Conservation (phyloP, 2,888 invertebrate genomes). For the Hipparchia semele region DNA sequence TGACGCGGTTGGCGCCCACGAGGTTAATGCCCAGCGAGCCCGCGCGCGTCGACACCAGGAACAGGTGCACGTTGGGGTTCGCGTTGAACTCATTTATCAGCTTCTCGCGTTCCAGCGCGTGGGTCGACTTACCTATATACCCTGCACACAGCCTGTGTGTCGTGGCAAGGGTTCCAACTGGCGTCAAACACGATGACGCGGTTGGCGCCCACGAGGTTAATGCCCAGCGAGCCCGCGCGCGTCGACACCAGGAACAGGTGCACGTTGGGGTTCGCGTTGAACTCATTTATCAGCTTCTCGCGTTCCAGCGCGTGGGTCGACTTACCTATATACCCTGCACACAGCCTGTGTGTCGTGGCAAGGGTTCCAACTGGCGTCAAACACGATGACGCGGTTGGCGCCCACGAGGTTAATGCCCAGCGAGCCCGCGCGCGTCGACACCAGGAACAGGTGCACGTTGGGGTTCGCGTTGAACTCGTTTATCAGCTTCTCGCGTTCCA, state of each 20-base stretch:
- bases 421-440: slow-evolving; percentile 98
- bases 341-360: slow-evolving; percentile 99
- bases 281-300: slow-evolving; percentile 97
- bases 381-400: slow-evolving; percentile 98
- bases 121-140: slow-evolving; percentile 93
- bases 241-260: slow-evolving; percentile 98
- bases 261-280: slow-evolving; percentile 94
- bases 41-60: slow-evolving; percentile 97
- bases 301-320: slow-evolving; percentile 96
- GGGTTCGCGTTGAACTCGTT: slow-evolving; percentile 97
- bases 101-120: slow-evolving; percentile 96
- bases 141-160: slow-evolving; percentile 98
- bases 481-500: slow-evolving; percentile 97
- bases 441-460: slow-evolving; percentile 94
- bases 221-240: slow-evolving; percentile 97
- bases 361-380: slow-evolving; percentile 99
- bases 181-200: slow-evolving; percentile 99
- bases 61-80: slow-evolving; percentile 93
- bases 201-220: slow-evolving; percentile 98
- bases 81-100: slow-evolving; percentile 98
- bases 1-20: slow-evolving; percentile 98
- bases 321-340: slow-evolving; percentile 93
- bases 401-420: slow-evolving; percentile 98
- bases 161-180: slow-evolving; percentile 99
- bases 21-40: slow-evolving; percentile 98